phyloP scores from a whole-genome alignment of 2,113 vertebrate species.

The Coreoperca whiteheadi region DNA sequence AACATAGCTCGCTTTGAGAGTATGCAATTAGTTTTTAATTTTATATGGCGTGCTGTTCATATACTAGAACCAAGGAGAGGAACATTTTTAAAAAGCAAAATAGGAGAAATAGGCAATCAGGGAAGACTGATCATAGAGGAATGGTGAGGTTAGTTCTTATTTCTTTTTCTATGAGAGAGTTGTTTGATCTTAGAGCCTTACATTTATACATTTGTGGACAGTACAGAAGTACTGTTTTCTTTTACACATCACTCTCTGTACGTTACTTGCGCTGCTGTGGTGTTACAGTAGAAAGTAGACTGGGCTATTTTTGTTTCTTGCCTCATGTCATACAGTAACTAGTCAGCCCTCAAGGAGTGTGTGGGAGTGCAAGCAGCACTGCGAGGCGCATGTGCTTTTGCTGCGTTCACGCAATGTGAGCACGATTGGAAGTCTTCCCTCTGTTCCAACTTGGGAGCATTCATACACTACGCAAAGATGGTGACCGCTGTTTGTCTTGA shows the following conservation, averaged over 20 bases:
- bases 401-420: neutral
- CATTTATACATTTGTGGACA: slow-evolving; percentile 20
- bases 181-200: neutral
- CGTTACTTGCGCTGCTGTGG: slow-evolving; percentile 12
- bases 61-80: slow-evolving; percentile 40
- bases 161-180: neutral
- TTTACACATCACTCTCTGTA: neutral
- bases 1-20: slow-evolving; percentile 49
- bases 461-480: neutral
- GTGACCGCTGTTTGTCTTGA: neutral
- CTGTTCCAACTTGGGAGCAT: too few relatives aligned
- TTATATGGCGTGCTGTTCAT: slow-evolving; percentile 59
- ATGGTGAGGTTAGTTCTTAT: neutral
- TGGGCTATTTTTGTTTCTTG: neutral
- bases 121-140: slow-evolving; percentile 8
- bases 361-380: neutral
- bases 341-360: neutral
- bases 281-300: neutral
- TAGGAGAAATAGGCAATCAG: slow-evolving; percentile 34
- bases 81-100: slow-evolving; percentile 44
- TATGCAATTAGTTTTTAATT: slow-evolving; percentile 76
- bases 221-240: neutral
- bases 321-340: slow-evolving; percentile 14
- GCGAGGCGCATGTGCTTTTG: too few relatives aligned
- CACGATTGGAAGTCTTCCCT: neutral